phyloP scores from a whole-genome alignment of 2,888 invertebrate genomes.

The Phasia obesa region DNA sequence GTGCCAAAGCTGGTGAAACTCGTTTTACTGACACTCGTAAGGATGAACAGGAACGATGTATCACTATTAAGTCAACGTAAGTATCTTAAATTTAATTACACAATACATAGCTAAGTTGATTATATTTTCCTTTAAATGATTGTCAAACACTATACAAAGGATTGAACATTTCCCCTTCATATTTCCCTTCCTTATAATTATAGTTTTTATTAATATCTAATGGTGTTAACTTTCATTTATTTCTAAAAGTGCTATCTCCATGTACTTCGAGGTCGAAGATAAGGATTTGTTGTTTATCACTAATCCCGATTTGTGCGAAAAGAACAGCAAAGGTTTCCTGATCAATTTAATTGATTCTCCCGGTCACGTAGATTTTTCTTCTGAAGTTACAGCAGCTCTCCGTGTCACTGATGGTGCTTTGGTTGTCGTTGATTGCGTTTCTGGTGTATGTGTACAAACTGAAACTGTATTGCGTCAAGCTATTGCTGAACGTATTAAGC shows the following conservation, averaged over 20 bases:
- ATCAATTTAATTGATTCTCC: constrained; percentile 99
- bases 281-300: constrained; percentile 97
- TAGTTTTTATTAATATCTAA: too few relatives aligned
- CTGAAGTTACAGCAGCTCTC: constrained; percentile 99
- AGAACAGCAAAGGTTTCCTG: constrained; percentile 96
- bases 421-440: constrained; percentile 99
- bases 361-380: constrained; percentile 99
- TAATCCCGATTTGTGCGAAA: constrained; percentile 94
- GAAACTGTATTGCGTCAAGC: constrained; percentile 99
- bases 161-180: too few relatives aligned
- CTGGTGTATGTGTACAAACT: constrained; percentile 99
- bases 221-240: too few relatives aligned
- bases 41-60: constrained; percentile 99
- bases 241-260: constrained; percentile 99
- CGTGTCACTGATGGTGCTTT: constrained; percentile 99
- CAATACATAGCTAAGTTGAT: background rate
- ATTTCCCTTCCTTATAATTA: too few relatives aligned
- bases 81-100: constrained; percentile 82
- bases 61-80: constrained; percentile 99
- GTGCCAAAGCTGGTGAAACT: constrained; percentile 99
- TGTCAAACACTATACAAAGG: too few relatives aligned
- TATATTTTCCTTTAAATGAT: too few relatives aligned
- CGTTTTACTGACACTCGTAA: constrained; percentile 99
- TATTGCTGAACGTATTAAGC: constrained; percentile 99
- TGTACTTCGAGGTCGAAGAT: constrained; percentile 98